Base-by-base conservation (phyloP, 2,797 vertebrate genomes). In the Neoniphon sammara region DNA sequence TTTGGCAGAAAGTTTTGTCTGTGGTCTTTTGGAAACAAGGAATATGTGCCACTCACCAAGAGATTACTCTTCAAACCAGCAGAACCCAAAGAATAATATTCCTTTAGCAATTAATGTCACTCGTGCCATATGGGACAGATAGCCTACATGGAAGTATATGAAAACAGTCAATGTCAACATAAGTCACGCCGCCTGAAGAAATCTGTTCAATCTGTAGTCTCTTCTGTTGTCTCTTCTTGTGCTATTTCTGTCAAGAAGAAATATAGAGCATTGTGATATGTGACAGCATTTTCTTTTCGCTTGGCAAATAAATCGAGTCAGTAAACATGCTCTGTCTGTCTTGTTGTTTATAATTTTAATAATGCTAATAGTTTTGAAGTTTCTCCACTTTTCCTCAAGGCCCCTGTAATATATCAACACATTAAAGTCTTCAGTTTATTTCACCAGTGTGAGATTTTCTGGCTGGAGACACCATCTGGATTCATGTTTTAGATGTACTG, bases 231-330 rank as follows among this genome's bases (percentile, higher is more conserved):
- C 67, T 82, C 54, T 65, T 71, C 55, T 61, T 21, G 84, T 72
- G 94, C 91, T 73, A 88, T 85, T 90, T 91, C 91, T 94, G 92
- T 94, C 93, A 94, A 78, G 78, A 66, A 71, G 56, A 85, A 79
- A 78, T 18, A 63, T 10, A 86, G 75, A 82, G 57, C 9, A 30
- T 72, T 60, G 70, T 55, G 63, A 84, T 69, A 70, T 65, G 25
- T 27, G 66, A 75, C 56, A 67, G 67, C 52, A 59, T 77, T 78
- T 70, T 83, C 77, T 58, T 74, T 70, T 84, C 71, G 68, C 85
- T 87, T 79, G 67, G 60, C 68, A 73, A 78, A 77, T 53, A 59
- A 80, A 63, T 12, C 0, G 9, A 76, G 67, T 77, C 70, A 46
- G 76, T 80, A 83, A 85, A 85, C 82, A 81, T 49, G 59, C 12